phyloP scores from a whole-genome alignment of 2,888 invertebrate genomes.

The Oxyteleia sp. region DNA sequence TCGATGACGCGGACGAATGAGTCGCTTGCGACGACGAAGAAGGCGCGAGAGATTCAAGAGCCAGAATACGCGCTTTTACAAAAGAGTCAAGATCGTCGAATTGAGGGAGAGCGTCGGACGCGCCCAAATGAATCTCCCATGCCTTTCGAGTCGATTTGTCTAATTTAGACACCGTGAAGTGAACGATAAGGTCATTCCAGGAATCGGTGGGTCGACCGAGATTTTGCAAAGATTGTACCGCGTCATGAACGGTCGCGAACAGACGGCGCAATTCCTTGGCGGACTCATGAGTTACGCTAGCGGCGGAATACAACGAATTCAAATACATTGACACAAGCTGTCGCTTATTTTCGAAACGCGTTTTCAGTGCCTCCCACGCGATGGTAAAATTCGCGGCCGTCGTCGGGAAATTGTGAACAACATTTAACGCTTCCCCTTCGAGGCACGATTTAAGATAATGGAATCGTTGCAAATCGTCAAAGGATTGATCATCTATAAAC shows the following conservation, averaged over 20 bases:
- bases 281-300: too few relatives aligned
- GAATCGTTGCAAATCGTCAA: background rate
- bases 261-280: too few relatives aligned
- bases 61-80: background rate
- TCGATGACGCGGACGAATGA: background rate
- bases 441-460: slow-evolving; percentile 4
- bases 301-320: too few relatives aligned
- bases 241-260: too few relatives aligned
- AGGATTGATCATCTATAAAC: background rate
- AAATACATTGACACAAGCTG: too few relatives aligned
- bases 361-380: background rate
- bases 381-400: background rate
- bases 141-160: slow-evolving; percentile 1
- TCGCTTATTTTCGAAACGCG: too few relatives aligned
- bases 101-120: background rate
- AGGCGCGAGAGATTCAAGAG: background rate
- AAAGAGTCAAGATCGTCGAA: background rate
- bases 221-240: background rate
- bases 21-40: too few relatives aligned
- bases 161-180: background rate
- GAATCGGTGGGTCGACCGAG: background rate
- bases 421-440: background rate
- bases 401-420: background rate
- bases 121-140: slow-evolving; percentile 8
- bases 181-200: background rate